Base-by-base conservation (phyloP, 2,113 vertebrate species). In the Mus spicilegus region DNA sequence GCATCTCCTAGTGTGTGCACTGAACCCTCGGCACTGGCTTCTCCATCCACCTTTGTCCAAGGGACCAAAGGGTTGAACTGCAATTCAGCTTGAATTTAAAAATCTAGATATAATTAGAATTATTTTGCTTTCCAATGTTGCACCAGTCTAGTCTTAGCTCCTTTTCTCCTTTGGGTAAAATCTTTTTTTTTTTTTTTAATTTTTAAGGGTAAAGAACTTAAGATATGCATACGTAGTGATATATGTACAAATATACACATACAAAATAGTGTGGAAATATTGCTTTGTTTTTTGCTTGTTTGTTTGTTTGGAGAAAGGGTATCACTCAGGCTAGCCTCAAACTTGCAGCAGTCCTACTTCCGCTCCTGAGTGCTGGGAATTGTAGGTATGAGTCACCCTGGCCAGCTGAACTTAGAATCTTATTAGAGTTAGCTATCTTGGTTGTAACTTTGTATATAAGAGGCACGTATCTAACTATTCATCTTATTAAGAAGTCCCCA, bases 121-220 rank as follows among this genome's bases (percentile, higher is more conserved):
- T 11, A 10, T 63, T 80, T 93, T 78, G 33, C 69, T 95, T 78
- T 87, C 90, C 42, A 63, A 42, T 39, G 26, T 76, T n/a, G 33
- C 16, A 8, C 54, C 39, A 87, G 36, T 94, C 51, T 65, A 22
- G 28, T 78, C 46, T 28, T 58, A 80, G 67, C 51, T 97, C 82
- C 72, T 84, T 95, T 42, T 92, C 39, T 73, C 39, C 20, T 10
- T 72, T 56, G 54, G 42, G 87, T 91, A 89, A 89, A 86, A 61
- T 78, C 7, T 87, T 17, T 28, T 63, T 73, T 39, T 51, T 56
- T 42, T 51, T 51, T 51, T 42, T 42, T n/a, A 42, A 42, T 42
- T 42, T 42, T 42, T n/a, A 92, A 39, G 90, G 56, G 9, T 49
- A 87, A 28, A 81, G 19, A 91, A 39, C 16, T 76, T 86, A 76